Evolutionary conservation across 2,888 invertebrate genomes (phyloP).

Genomic region (Gortyna flavago): DNA sequence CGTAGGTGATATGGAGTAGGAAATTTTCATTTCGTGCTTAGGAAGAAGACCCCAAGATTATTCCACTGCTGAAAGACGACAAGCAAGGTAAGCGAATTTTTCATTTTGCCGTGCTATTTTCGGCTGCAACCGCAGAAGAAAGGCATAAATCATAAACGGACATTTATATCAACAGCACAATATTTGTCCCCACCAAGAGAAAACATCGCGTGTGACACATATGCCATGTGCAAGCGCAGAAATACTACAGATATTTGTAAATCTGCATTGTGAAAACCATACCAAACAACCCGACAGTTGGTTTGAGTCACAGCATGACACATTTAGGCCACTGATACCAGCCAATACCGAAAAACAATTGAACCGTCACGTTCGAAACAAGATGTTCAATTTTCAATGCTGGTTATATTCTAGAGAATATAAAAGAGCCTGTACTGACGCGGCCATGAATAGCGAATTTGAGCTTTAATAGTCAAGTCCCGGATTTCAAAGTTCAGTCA

Average conservation of each 20-base stretch:
- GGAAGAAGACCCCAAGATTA: too few species aligned
- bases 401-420: not conserved
- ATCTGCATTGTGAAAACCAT: constrained; percentile 68
- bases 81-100: not conserved
- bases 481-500: constrained; percentile 64
- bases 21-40: too few species aligned
- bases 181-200: constrained; percentile 36
- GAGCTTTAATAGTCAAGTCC: constrained; percentile 30
- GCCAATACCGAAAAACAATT: constrained; percentile 60
- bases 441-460: constrained; percentile 38
- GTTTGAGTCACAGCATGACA: constrained; percentile 82
- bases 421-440: not conserved
- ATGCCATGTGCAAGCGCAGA: constrained; percentile 42
- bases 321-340: constrained; percentile 82
- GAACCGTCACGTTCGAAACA: not conserved
- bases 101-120: not conserved
- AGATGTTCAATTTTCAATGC: constrained; percentile 28
- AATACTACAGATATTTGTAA: constrained; percentile 62
- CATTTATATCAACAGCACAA: not conserved
- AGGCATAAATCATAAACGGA: not conserved
- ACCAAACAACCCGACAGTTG: constrained; percentile 71
- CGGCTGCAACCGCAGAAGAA: not conserved
- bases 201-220: constrained; percentile 58
- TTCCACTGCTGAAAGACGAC: rapidly evolving
- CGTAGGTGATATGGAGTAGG: too few species aligned